phyloP scores from a whole-genome alignment of 2,797 vertebrate genomes.

The Pangasius sanitwongsei region DNA sequence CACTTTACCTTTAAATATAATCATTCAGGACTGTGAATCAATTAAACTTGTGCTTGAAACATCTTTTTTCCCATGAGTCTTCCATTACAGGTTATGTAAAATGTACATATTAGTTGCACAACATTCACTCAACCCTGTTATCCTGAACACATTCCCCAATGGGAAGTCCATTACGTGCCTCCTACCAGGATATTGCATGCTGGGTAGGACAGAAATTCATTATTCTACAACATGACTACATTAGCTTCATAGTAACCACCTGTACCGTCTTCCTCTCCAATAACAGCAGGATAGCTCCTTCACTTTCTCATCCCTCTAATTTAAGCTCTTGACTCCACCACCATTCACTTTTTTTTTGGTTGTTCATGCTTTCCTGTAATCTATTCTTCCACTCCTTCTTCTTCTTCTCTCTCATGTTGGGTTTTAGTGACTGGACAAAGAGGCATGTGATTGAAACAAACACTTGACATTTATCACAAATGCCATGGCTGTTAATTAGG shows the following conservation, averaged over 20 bases:
- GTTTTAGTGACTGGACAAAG: conserved; percentile 44
- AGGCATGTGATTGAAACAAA: conserved; percentile 46
- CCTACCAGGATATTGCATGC: conserved; percentile 38
- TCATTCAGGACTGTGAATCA: neutral
- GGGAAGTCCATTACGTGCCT: conserved; percentile 41
- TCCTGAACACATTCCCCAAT: neutral
- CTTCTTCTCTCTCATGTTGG: conserved; percentile 23
- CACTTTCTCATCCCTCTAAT: conserved; percentile 38
- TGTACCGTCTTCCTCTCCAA: conserved; percentile 32
- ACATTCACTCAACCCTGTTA: neutral
- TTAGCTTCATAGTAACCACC: conserved; percentile 47
- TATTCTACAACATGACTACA: conserved; percentile 46
- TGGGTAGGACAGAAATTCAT: conserved; percentile 42
- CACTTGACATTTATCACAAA: conserved; percentile 56
- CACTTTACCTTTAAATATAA: neutral
- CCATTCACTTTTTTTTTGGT: conserved; percentile 3
- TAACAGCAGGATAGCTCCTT: conserved; percentile 33
- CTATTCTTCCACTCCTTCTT: neutral
- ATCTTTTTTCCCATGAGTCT: neutral
- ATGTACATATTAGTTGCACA: neutral
- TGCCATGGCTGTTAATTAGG: conserved; percentile 50
- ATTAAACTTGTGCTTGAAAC: neutral
- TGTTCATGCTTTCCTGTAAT: conserved; percentile 1
- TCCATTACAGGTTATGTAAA: neutral
- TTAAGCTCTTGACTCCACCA: conserved; percentile 27